Conservation (phyloP, 2,888 invertebrate species). For the Caenorhabditis macrosperma region DNA sequence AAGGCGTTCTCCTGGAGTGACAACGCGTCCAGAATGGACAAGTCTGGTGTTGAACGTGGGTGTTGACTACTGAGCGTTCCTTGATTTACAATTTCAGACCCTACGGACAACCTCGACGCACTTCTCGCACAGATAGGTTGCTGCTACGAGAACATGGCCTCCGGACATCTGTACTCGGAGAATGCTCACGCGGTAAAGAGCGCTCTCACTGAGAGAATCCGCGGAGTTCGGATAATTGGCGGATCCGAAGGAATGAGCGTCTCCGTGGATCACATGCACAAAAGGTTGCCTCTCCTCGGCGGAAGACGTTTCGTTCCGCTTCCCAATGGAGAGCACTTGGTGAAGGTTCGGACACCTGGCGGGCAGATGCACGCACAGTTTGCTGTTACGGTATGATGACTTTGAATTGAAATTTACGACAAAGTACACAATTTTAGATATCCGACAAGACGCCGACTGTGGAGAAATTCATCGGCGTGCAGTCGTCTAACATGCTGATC, state of each 20-base stretch:
- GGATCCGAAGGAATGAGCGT: constrained; percentile 49
- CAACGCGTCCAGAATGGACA: constrained; percentile 46
- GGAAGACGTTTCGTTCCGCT: constrained; percentile 53
- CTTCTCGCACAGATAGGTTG: constrained; percentile 76
- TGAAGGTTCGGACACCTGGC: constrained; percentile 34
- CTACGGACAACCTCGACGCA: constrained; percentile 67
- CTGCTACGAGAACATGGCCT: constrained; percentile 76
- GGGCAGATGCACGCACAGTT: constrained; percentile 48
- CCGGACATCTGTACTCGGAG: constrained; percentile 73
- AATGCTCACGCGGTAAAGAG: constrained; percentile 68
- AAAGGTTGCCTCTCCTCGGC: constrained; percentile 28
- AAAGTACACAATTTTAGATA: constrained; percentile 13
- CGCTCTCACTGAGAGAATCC: constrained; percentile 33
- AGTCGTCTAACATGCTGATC: constrained; percentile 46
- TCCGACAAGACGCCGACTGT: constrained; percentile 38
- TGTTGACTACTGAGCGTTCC: too few relatives aligned
- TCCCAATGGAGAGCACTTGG: constrained; percentile 49
- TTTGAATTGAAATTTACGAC: not conserved
- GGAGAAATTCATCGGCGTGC: constrained; percentile 45
- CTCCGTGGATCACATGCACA: constrained; percentile 46
- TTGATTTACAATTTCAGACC: constrained; percentile 27
- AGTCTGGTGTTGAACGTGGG: constrained; percentile 53
- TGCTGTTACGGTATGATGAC: constrained; percentile 26
- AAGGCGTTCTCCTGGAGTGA: constrained; percentile 62
- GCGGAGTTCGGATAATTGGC: constrained; percentile 55